Conservation (phyloP, 2,113 vertebrate genomes). For the Nothoprocta pentlandii region DNA sequence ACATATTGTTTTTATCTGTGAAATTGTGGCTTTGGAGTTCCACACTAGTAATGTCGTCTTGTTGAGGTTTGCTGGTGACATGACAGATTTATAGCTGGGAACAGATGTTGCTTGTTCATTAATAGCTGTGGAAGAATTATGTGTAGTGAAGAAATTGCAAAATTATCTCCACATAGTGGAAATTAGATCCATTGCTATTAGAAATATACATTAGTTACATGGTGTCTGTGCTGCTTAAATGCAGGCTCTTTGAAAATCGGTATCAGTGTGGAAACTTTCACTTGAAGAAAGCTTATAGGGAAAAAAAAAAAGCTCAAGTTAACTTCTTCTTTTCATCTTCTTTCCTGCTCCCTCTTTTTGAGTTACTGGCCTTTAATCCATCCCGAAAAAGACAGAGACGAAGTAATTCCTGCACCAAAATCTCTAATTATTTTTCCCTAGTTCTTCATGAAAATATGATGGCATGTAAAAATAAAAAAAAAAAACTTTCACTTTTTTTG, state of each 20-base stretch:
- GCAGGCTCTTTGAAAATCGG: neutral
- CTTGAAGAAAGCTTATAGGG: neutral
- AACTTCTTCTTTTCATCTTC: neutral
- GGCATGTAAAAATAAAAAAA: neutral
- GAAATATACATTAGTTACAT: neutral
- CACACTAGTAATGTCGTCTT: conserved; percentile 38
- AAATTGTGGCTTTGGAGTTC: conserved; percentile 34
- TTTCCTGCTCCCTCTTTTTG: neutral
- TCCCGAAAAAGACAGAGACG: neutral
- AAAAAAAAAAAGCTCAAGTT: neutral
- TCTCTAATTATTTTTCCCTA: neutral
- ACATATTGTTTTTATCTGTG: conserved; percentile 31
- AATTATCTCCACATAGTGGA: conserved; percentile 32
- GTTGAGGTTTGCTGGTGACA: conserved; percentile 50
- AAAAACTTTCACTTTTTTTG: neutral
- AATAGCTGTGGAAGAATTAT: conserved; percentile 44
- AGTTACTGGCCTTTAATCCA: neutral
- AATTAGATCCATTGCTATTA: conserved; percentile 37
- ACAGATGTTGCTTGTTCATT: conserved; percentile 62
- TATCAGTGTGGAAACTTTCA: neutral
- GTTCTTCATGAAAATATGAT: neutral
- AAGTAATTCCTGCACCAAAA: neutral
- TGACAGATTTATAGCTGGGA: conserved; percentile 62
- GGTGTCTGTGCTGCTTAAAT: neutral
- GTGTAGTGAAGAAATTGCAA: conserved; percentile 13